phyloP scores from a whole-genome alignment of 1,140 invertebrate species.

The Bombus superbus region DNA sequence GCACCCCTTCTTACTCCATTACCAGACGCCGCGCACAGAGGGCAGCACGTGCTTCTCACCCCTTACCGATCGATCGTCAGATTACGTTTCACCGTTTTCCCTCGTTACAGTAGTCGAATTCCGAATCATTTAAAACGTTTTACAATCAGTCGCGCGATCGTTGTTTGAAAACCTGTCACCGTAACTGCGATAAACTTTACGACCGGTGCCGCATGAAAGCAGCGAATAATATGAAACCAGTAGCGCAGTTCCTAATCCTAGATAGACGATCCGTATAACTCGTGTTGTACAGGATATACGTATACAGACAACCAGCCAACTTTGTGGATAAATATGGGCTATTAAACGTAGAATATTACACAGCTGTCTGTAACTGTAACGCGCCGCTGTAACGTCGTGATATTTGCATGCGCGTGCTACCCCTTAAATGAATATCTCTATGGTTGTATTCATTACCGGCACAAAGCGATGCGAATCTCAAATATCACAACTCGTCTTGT shows the following conservation, averaged over 20 bases:
- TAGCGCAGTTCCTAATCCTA: slow-evolving; percentile 39
- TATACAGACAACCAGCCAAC: slow-evolving; percentile 14
- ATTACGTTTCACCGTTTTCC: slow-evolving; percentile 58
- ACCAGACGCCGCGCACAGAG: slow-evolving; percentile 52
- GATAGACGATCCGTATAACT: slow-evolving; percentile 30
- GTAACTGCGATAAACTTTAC: slow-evolving; percentile 58
- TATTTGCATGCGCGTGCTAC: slow-evolving; percentile 16
- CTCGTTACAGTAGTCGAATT: slow-evolving; percentile 36
- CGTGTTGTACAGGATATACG: background rate
- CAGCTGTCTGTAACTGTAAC: slow-evolving; percentile 42
- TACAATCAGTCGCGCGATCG: slow-evolving; percentile 54
- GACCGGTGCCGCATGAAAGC: slow-evolving; percentile 56
- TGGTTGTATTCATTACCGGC: background rate
- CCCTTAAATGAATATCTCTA: background rate
- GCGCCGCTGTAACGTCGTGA: background rate
- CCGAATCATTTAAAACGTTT: slow-evolving; percentile 66
- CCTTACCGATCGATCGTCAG: slow-evolving; percentile 63
- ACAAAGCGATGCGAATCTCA: background rate
- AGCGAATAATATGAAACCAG: slow-evolving; percentile 42
- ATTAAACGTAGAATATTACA: slow-evolving; percentile 49
- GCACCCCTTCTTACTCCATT: slow-evolving; percentile 56
- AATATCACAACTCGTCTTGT: background rate
- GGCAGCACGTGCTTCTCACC: slow-evolving; percentile 61
- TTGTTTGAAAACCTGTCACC: slow-evolving; percentile 51
- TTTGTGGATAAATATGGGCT: slow-evolving; percentile 28